Percentiles rank a stretch among this genome's conserved stretches.
These are phyloP conservation scores for Eupristina koningsbergeri DNA, from an alignment of 1,140 invertebrate species.

Conservation along the genomic window DNA sequence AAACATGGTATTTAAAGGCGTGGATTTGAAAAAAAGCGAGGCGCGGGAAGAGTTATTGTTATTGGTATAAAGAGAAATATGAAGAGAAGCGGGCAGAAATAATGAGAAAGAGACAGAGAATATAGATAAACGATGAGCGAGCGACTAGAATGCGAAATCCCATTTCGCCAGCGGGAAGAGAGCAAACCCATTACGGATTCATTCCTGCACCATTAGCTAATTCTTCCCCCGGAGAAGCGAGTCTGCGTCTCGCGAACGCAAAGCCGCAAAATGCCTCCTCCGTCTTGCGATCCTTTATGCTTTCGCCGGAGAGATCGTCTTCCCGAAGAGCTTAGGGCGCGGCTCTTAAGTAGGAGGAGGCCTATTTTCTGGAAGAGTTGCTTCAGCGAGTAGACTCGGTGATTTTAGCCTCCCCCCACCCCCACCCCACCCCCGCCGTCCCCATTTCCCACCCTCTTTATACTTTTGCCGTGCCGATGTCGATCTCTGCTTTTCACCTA, in stretches of 20 bases:
- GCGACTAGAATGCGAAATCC: constrained; percentile 63
- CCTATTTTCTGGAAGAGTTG: constrained; percentile 52
- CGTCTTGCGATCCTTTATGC: constrained; percentile 54
- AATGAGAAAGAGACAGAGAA: constrained; percentile 21
- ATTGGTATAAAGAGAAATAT: constrained; percentile 17
- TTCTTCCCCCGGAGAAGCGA: constrained; percentile 61
- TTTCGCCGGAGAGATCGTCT: constrained; percentile 10
- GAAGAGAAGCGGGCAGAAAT: background rate
- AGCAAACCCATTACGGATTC: constrained; percentile 74
- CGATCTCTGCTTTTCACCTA: no score
- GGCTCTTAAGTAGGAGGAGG: constrained; percentile 42
- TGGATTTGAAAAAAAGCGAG: no score
- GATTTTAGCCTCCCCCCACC: constrained; percentile 34
- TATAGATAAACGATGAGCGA: constrained; percentile 15
- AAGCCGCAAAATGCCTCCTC: constrained; percentile 3
- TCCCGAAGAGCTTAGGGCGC: constrained; percentile 44
- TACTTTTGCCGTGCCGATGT: no score
- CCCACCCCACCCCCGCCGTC: no score
- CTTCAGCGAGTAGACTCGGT: constrained; percentile 31
- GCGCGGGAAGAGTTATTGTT: no score
- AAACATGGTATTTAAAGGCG: no score
- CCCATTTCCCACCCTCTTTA: no score
- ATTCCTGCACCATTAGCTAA: constrained; percentile 74
- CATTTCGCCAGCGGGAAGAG: constrained; percentile 68
- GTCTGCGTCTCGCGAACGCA: constrained; percentile 8